Conservation (phyloP, 2,888 invertebrate species). For the Perizoma flavofasciatum region DNA sequence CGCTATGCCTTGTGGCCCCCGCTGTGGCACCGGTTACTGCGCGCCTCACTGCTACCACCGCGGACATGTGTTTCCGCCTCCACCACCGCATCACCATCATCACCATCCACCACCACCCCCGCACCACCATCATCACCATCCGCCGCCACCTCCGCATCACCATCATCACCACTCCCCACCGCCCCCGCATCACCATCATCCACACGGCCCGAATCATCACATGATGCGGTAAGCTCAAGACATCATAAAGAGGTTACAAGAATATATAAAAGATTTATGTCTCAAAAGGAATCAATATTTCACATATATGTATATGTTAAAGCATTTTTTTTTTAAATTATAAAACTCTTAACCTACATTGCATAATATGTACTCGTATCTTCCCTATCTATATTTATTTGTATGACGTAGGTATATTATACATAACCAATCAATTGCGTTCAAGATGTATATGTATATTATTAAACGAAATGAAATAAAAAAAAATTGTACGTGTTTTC, state of each 20-base stretch:
- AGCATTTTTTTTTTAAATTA: too few relatives aligned
- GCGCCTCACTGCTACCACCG: slow-evolving; percentile 59
- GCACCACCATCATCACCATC: slow-evolving; percentile 29
- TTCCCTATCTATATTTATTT: too few relatives aligned
- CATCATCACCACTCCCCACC: slow-evolving; percentile 9
- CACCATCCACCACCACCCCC: slow-evolving; percentile 34
- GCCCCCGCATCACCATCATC: slow-evolving; percentile 17
- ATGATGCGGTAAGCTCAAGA: slow-evolving; percentile 5
- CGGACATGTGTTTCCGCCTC: slow-evolving; percentile 30
- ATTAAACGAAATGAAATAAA: slow-evolving; percentile 1
- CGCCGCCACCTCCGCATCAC: slow-evolving; percentile 18
- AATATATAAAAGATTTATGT: too few relatives aligned
- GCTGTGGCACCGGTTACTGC: slow-evolving; percentile 60
- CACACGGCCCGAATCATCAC: not conserved
- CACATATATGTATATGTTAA: too few relatives aligned
- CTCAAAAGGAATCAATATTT: too few relatives aligned
- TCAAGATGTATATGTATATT: not conserved
- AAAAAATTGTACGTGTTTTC: too few relatives aligned
- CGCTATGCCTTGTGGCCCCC: slow-evolving; percentile 61
- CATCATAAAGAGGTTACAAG: not conserved
- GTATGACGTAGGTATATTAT: too few relatives aligned
- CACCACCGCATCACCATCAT: slow-evolving; percentile 23
- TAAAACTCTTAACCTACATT: too few relatives aligned
- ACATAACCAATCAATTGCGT: not conserved
- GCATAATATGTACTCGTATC: too few relatives aligned